Base-by-base conservation (phyloP, 2,113 vertebrate genomes). In the Puma concolor region DNA sequence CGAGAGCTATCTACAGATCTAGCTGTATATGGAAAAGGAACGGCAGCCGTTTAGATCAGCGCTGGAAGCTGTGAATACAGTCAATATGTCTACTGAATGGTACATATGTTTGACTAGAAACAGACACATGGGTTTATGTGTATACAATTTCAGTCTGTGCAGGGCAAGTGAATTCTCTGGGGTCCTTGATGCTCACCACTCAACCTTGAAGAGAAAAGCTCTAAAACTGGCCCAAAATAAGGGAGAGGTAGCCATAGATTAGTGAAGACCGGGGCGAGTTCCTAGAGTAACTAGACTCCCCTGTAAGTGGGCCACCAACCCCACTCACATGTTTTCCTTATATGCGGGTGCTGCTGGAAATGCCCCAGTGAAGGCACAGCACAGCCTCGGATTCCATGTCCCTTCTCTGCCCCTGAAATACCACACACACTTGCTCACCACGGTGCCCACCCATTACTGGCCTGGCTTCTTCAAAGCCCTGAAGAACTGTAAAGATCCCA, bases 101-200 rank as follows among this genome's bases (percentile, higher is more conserved):
- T 97, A 48, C 98, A 97, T 98, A 98, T 98, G 98, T 92, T 97
- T 98, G 97, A 96, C 97, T 98, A 97, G 97, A 98, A 98, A 98
- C 97, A 98, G 97, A 80, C 69, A 97, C 93, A 52, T 96, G 97
- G 92, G 97, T 98, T 97, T 96, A 97, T 97, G 38, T 96, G 16
- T 94, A 97, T 97, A 95, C 74, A 96, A 82, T 97, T 97, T 97
- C 93, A 97, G 50, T 71, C 94, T 81, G 74, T 80, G 85, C 72
- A 85, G 90, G 93, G 95, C 74, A 94, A 96, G 77, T 87, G 96
- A 83, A 97, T 94, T 96, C 94, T 90, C 79, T 96, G 77, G 87
- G 89, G 95, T 95, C 60, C 92, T 97, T 54, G 81, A 85, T 77
- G 86, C 66, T 98, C 71, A 57, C 90, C 83, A 41, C 38, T 82